These are phyloP conservation scores for Lepidochrysops patricia DNA, from an alignment of 2,888 invertebrate species.

Conservation along the genomic window DNA sequence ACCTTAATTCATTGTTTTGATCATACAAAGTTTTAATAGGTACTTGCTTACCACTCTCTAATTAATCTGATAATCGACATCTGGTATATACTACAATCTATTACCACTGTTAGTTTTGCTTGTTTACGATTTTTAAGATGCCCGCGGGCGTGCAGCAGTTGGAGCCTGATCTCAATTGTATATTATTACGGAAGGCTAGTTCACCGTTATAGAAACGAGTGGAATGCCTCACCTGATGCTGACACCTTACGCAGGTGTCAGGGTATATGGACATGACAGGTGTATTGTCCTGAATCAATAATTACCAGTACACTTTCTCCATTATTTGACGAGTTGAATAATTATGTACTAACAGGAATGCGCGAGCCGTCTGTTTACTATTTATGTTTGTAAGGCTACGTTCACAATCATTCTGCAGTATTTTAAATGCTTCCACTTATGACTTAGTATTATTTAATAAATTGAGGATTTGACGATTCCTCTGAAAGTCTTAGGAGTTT, in stretches of 20 bases:
- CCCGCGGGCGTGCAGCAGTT: neutral
- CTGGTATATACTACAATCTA: too few relatives aligned
- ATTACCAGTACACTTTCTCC: slow-evolving; percentile 6
- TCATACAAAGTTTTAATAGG: too few relatives aligned
- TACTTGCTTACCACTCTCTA: too few relatives aligned
- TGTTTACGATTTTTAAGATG: neutral
- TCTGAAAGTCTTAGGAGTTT: too few relatives aligned
- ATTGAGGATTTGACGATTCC: too few relatives aligned
- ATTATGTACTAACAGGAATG: neutral
- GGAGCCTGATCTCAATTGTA: neutral
- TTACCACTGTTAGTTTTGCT: neutral
- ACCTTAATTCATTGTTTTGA: too few relatives aligned
- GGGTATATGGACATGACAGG: slow-evolving; percentile 8
- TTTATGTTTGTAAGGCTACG: neutral
- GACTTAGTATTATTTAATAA: too few relatives aligned
- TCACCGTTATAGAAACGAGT: neutral
- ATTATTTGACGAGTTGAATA: neutral
- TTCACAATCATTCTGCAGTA: too few relatives aligned
- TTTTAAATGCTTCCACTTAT: too few relatives aligned
- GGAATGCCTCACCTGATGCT: slow-evolving; percentile 9
- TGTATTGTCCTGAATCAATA: slow-evolving; percentile 4
- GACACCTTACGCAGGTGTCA: slow-evolving; percentile 8
- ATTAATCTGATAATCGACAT: too few relatives aligned
- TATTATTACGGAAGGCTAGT: neutral
- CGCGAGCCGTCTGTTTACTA: neutral